A percentile compares a stretch with the other conserved stretches of the same genome.
phyloP scores from a whole-genome alignment of 23 tunicate genomes.

The Halocynthia aurantium region DNA sequence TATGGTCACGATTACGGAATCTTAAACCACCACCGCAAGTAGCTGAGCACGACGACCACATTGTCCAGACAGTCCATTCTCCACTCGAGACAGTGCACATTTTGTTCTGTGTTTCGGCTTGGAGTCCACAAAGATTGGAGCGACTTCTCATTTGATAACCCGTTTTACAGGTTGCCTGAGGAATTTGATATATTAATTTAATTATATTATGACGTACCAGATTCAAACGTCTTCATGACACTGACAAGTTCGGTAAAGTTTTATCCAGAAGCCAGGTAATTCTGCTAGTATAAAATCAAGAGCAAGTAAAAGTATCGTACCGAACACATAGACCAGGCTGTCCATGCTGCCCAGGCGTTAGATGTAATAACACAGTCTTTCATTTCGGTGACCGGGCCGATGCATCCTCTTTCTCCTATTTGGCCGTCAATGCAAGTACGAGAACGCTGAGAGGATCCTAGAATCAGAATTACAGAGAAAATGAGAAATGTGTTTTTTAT shows the following conservation, averaged over 20 bases:
- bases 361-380: constrained; percentile 15
- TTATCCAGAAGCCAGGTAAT: too few species aligned
- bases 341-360: constrained; percentile 26
- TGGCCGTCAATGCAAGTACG: constrained; percentile 37
- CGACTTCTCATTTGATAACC: constrained; percentile 57
- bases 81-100: constrained; percentile 31
- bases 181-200: background rate
- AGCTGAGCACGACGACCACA: constrained; percentile 81
- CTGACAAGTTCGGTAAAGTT: too few species aligned
- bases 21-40: constrained; percentile 86
- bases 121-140: constrained; percentile 51
- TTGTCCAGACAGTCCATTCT: constrained; percentile 35
- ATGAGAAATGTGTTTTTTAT: too few species aligned
- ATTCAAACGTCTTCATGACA: too few species aligned
- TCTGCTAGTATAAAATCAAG: background rate
- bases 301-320: constrained; percentile 8
- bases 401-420: constrained; percentile 29
- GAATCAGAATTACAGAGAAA: too few species aligned
- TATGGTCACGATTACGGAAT: constrained; percentile 50
- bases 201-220: too few species aligned
- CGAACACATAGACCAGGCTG: constrained; percentile 21
- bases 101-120: constrained; percentile 28
- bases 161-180: background rate
- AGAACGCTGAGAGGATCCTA: background rate
- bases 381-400: constrained; percentile 20